Conservation (phyloP, 2,797 vertebrate species). For the Otus scops region DNA sequence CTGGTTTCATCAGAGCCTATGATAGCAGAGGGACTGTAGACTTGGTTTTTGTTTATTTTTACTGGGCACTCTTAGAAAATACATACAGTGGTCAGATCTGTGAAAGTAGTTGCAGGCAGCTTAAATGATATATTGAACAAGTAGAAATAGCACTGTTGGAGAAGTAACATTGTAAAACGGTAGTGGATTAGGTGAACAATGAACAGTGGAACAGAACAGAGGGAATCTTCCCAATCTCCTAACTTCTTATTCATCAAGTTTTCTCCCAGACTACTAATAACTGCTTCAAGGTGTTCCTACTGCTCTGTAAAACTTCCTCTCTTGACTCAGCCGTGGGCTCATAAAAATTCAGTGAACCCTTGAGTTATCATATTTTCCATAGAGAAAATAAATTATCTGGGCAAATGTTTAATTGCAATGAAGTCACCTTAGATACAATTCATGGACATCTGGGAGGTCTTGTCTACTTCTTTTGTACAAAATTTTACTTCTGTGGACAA, state of each 20-base stretch:
- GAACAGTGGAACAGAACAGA: background rate
- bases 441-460: background rate
- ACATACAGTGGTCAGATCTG: background rate
- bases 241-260: background rate
- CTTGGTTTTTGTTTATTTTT: background rate
- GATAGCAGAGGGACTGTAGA: background rate
- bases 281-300: background rate
- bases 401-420: background rate
- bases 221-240: background rate
- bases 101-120: background rate
- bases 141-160: background rate
- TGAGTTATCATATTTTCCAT: background rate
- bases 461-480: background rate
- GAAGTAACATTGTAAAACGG: background rate
- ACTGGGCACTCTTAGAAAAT: background rate
- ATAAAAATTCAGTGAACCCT: background rate
- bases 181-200: background rate
- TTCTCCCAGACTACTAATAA: background rate
- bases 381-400: background rate
- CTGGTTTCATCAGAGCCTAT: background rate
- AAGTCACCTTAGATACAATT: background rate
- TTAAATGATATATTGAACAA: background rate
- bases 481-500: background rate
- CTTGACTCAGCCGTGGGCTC: background rate
- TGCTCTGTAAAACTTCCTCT: background rate